A percentile compares a stretch with the other conserved stretches of the same genome.
phyloP scores from a whole-genome alignment of 2,888 invertebrate species.

The Cinara cedri region DNA sequence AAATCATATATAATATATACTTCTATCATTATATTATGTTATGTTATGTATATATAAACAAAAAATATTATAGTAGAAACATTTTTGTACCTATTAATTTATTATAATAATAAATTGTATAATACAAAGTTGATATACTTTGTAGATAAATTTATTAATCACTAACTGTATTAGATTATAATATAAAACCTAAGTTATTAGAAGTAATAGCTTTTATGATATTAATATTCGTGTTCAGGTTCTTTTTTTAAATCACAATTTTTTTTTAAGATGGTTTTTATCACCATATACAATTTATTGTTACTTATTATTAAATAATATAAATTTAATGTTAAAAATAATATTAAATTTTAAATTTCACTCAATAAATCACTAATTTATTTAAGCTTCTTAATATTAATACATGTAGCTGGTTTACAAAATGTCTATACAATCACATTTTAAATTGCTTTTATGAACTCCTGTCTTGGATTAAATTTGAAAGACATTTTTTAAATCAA shows the following conservation, averaged over 20 bases:
- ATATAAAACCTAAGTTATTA: constrained; percentile 30
- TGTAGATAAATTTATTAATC: constrained; percentile 13
- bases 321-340: too few relatives aligned
- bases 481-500: constrained; percentile 4
- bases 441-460: constrained; percentile 31
- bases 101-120: constrained; percentile 5
- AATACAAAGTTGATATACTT: background rate
- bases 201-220: constrained; percentile 45
- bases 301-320: too few relatives aligned
- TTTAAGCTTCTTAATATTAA: constrained; percentile 10
- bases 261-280: too few relatives aligned
- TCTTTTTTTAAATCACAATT: background rate
- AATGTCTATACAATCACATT: constrained; percentile 11
- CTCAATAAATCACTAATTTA: background rate
- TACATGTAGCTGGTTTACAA: background rate
- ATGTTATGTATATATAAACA: too few relatives aligned
- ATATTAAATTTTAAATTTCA: background rate
- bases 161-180: constrained; percentile 40
- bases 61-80: constrained; percentile 8
- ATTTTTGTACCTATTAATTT: background rate
- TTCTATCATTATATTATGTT: constrained; percentile 3
- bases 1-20: constrained; percentile 1
- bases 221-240: background rate
- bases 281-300: too few relatives aligned
- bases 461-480: background rate